A percentile compares a stretch with the other conserved stretches of the same genome.
Conservation (phyloP, 2,888 invertebrate genomes). For the Nomada goodeniana region DNA sequence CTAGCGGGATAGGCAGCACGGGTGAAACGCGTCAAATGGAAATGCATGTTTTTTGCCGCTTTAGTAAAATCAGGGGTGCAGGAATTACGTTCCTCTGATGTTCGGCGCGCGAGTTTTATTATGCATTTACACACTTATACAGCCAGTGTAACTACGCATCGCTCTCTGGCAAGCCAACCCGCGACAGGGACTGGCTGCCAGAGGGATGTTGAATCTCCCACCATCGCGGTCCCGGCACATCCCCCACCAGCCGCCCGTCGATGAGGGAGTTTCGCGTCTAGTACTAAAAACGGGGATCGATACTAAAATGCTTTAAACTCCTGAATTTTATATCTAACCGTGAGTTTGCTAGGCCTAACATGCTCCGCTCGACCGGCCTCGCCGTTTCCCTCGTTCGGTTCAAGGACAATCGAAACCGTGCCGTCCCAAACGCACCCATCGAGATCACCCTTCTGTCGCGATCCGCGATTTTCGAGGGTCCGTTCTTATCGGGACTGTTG, state of each 20-base stretch:
- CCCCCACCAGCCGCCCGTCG: conserved; percentile 70
- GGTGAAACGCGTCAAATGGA: conserved; percentile 65
- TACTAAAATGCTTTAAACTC: conserved; percentile 88
- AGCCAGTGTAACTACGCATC: conserved; percentile 80
- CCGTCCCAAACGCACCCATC: conserved; percentile 9
- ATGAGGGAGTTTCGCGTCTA: conserved; percentile 82
- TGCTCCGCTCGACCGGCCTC: conserved; percentile 28
- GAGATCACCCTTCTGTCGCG: background rate
- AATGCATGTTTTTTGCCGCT: conserved; percentile 80
- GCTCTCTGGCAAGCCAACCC: conserved; percentile 73
- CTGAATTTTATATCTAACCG: conserved; percentile 87
- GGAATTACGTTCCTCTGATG: conserved; percentile 68
- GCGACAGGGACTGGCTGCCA: conserved; percentile 67
- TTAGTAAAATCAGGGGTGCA: conserved; percentile 76
- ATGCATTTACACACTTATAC: conserved; percentile 84
- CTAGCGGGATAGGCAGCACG: conserved; percentile 46
- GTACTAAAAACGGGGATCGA: conserved; percentile 88
- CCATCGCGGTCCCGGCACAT: conserved; percentile 78
- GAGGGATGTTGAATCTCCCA: conserved; percentile 79
- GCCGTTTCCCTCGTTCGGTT: conserved; percentile 42
- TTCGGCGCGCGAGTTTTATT: conserved; percentile 81
- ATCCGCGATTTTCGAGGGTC: conserved; percentile 17
- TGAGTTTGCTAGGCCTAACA: conserved; percentile 49
- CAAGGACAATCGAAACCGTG: conserved; percentile 53
- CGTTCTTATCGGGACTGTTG: background rate